phyloP scores from a whole-genome alignment of 2,888 invertebrate genomes.

The Acrocyrtus sp. region DNA sequence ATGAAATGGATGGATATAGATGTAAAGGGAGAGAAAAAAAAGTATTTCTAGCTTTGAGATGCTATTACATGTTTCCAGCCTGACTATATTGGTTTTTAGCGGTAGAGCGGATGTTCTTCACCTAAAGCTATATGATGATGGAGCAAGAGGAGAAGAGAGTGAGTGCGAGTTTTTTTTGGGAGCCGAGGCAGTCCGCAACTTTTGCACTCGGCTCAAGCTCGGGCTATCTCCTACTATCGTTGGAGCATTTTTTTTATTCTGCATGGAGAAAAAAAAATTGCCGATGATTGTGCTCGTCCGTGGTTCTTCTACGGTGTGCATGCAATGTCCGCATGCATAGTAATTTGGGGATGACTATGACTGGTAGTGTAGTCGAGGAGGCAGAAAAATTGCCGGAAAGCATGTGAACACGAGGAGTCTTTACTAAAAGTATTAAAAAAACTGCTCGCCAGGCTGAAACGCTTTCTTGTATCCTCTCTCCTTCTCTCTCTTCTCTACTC shows the following conservation, averaged over 20 bases:
- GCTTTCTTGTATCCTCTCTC: no score
- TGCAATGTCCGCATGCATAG: no score
- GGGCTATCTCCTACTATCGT: constrained; percentile 26
- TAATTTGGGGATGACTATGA: no score
- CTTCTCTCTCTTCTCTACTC: no score
- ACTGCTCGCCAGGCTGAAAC: no score
- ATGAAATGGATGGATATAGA: no score
- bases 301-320: no score
- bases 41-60: no score
- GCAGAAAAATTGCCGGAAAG: constrained; percentile 33
- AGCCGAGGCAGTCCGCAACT: constrained; percentile 36
- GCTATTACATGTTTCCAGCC: neutral
- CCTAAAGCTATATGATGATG: constrained; percentile 25
- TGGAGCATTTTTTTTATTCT: no score
- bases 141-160: constrained; percentile 20
- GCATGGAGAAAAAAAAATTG: neutral
- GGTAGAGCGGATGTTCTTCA: constrained; percentile 45
- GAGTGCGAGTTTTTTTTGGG: no score
- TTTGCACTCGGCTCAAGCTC: constrained; percentile 22
- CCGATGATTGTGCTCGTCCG: neutral
- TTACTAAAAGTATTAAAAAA: neutral
- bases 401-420: constrained; percentile 22
- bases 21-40: no score
- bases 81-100: constrained; percentile 15
- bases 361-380: neutral